Conservation (phyloP, 2,113 vertebrate species). For the Raphicerus campestris region DNA sequence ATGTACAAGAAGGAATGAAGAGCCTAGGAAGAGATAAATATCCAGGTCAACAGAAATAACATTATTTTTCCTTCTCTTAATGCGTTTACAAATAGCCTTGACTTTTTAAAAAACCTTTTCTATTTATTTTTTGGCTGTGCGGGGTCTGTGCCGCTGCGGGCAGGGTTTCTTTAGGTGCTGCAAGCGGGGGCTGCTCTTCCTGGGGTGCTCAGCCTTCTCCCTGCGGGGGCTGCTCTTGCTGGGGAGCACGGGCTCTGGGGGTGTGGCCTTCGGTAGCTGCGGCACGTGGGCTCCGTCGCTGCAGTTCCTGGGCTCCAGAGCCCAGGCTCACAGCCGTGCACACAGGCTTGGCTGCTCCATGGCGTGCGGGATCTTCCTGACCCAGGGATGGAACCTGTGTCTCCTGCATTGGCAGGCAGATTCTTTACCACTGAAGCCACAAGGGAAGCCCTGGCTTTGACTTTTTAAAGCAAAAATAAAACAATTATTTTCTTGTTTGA, state of each 20-base stretch:
- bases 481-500: not conserved
- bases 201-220: not conserved
- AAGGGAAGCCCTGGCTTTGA: not conserved
- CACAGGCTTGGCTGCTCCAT: not conserved
- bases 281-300: not conserved
- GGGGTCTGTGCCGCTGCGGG: not conserved
- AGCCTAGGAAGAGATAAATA: not conserved
- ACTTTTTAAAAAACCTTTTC: not conserved
- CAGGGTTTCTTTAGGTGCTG: not conserved
- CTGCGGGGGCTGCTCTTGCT: not conserved
- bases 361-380: not conserved
- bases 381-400: not conserved
- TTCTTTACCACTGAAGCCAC: not conserved
- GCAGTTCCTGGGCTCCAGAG: not conserved
- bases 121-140: not conserved
- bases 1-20: not conserved
- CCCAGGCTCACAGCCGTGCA: not conserved
- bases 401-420: not conserved
- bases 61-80: not conserved
- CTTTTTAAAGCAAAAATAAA: not conserved
- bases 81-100: not conserved
- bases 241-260: not conserved
- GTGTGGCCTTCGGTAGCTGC: fast-evolving
- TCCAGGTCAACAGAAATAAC: not conserved
- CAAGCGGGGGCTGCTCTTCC: not conserved